Evolutionary conservation across 2,797 vertebrate genomes (phyloP).

Genomic region (Odontamblyopus lacepedii): DNA sequence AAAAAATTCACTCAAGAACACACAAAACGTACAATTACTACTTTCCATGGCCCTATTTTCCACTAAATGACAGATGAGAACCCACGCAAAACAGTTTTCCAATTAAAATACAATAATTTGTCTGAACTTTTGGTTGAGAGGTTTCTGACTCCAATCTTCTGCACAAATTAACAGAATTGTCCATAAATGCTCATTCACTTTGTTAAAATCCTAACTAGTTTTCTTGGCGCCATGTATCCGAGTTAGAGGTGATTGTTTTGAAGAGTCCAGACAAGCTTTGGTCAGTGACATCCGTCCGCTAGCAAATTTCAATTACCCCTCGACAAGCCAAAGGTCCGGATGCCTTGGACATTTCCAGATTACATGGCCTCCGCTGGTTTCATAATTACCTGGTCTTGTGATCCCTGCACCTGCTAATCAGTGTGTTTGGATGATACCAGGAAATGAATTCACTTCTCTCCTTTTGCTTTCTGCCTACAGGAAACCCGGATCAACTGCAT

Average conservation of each 20-base stretch:
- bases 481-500: slow-evolving; percentile 93
- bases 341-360: slow-evolving; percentile 35
- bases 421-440: slow-evolving; percentile 1
- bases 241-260: slow-evolving; percentile 29
- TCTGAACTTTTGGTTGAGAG: slow-evolving; percentile 58
- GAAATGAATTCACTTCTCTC: slow-evolving; percentile 25
- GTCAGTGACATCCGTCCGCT: slow-evolving; percentile 33
- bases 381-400: slow-evolving; percentile 4
- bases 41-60: slow-evolving; percentile 29
- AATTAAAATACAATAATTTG: slow-evolving; percentile 69
- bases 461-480: slow-evolving; percentile 63
- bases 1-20: background rate
- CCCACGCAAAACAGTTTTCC: slow-evolving; percentile 63
- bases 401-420: slow-evolving; percentile 3
- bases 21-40: background rate
- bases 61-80: slow-evolving; percentile 45
- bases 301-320: slow-evolving; percentile 46
- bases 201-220: slow-evolving; percentile 63
- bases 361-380: slow-evolving; percentile 12
- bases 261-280: slow-evolving; percentile 5
- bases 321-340: slow-evolving; percentile 28
- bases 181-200: slow-evolving; percentile 66
- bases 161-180: slow-evolving; percentile 70
- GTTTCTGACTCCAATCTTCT: slow-evolving; percentile 62
- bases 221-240: slow-evolving; percentile 38